phyloP scores from a whole-genome alignment of 2,797 vertebrate species.

The Catostomus latipinnis region DNA sequence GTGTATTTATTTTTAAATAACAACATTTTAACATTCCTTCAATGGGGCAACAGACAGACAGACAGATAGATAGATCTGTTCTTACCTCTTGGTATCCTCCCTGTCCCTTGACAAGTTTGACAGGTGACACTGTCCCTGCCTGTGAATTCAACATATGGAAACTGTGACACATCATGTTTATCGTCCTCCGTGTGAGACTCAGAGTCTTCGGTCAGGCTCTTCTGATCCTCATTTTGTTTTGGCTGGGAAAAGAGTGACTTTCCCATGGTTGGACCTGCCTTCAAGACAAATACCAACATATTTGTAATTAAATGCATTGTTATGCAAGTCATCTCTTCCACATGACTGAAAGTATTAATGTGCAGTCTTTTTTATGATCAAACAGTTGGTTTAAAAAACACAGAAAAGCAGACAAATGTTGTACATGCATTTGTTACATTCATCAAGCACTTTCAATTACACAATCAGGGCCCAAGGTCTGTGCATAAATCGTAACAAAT shows the following conservation, averaged over 20 bases:
- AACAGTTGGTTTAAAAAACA: background rate
- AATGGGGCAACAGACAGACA: too few species aligned
- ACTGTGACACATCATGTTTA: constrained; percentile 90
- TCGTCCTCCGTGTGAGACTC: constrained; percentile 69
- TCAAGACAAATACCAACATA: background rate
- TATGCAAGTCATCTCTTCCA: background rate
- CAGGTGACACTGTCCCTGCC: constrained; percentile 96
- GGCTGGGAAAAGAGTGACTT: constrained; percentile 86
- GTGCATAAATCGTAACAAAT: background rate
- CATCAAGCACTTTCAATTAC: background rate
- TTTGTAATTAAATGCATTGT: background rate
- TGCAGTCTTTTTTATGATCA: background rate
- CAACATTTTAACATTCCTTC: too few species aligned
- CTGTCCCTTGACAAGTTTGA: constrained; percentile 95
- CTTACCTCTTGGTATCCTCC: constrained; percentile 92
- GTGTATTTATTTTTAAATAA: too few species aligned
- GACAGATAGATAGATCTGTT: too few species aligned
- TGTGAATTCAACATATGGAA: constrained; percentile 95
- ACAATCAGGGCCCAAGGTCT: too few species aligned
- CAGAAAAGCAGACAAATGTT: background rate
- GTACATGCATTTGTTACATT: background rate
- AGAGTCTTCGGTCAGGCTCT: constrained; percentile 74
- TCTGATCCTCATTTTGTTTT: constrained; percentile 79
- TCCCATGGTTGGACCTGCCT: constrained; percentile 83
- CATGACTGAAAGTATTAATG: background rate